Percentiles rank a stretch among this genome's conserved stretches.
These are phyloP conservation scores for Eleginops maclovinus DNA, from an alignment of 2,113 vertebrate genomes.

Conservation along the genomic window DNA sequence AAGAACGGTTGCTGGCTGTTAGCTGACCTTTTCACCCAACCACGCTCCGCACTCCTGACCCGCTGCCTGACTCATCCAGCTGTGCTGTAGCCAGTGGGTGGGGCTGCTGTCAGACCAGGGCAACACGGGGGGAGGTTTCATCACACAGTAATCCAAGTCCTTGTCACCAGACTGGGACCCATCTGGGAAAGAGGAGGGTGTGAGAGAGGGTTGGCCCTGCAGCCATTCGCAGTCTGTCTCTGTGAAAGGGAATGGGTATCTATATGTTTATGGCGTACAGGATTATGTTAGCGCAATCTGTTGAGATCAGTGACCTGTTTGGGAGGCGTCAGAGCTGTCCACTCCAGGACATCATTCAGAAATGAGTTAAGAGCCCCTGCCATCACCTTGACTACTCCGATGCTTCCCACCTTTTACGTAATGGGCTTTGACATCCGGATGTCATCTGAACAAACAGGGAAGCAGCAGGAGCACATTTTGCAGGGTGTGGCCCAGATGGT, in stretches of 20 bases:
- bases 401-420: slow-evolving; percentile 58
- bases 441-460: slow-evolving; percentile 64
- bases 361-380: slow-evolving; percentile 26
- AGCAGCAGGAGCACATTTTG: slow-evolving; percentile 66
- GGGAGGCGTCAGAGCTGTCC: slow-evolving; percentile 33
- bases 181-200: slow-evolving; percentile 60
- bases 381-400: slow-evolving; percentile 59
- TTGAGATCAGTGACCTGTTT: slow-evolving; percentile 55
- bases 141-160: slow-evolving; percentile 38
- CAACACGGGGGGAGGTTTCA: slow-evolving; percentile 48
- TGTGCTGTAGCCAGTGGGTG: slow-evolving; percentile 53
- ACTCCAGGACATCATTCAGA: slow-evolving; percentile 33
- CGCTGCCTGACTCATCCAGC: slow-evolving; percentile 58
- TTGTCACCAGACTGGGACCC: slow-evolving; percentile 41
- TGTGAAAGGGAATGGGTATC: slow-evolving; percentile 39
- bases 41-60: slow-evolving; percentile 37
- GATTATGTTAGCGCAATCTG: slow-evolving; percentile 59
- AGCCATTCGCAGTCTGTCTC: slow-evolving; percentile 56
- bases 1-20: slow-evolving; percentile 43
- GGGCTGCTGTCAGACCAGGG: slow-evolving; percentile 38
- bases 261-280: slow-evolving; percentile 52
- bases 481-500: slow-evolving; percentile 77
- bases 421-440: slow-evolving; percentile 64
- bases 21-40: slow-evolving; percentile 66
- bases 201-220: slow-evolving; percentile 47